phyloP scores from a whole-genome alignment of 2,113 vertebrate genomes.

The Recurvirostra avosetta region DNA sequence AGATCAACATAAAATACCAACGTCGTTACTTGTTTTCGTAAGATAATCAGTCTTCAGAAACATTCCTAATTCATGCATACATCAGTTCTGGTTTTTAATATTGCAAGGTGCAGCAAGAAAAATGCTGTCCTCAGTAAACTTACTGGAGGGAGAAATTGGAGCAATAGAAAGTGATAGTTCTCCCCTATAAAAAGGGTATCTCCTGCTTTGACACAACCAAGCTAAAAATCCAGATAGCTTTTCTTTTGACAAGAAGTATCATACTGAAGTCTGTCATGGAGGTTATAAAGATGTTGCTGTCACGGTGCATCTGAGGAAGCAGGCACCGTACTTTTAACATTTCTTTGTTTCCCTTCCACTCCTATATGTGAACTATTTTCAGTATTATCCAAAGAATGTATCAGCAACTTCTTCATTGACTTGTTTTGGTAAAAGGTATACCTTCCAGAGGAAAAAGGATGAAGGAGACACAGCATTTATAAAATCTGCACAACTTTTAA shows the following conservation, averaged over 20 bases:
- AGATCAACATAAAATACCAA: not conserved
- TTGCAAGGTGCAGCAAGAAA: not conserved
- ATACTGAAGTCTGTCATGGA: not conserved
- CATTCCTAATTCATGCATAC: not conserved
- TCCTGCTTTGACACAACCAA: not conserved
- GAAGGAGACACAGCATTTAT: not conserved
- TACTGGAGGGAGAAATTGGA: not conserved
- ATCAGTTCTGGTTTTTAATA: not conserved
- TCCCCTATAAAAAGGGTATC: not conserved
- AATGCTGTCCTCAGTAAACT: not conserved
- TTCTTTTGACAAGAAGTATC: not conserved
- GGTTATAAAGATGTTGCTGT: not conserved
- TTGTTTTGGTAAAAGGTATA: not conserved
- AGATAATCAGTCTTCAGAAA: not conserved
- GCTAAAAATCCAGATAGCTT: not conserved
- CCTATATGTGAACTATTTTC: not conserved
- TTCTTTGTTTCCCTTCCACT: not conserved
- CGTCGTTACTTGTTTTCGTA: not conserved
- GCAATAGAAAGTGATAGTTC: not conserved
- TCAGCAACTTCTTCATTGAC: not conserved
- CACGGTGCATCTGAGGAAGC: not conserved
- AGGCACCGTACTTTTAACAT: not conserved
- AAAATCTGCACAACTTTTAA: not conserved
- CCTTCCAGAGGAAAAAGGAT: not conserved
- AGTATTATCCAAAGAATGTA: not conserved